Evolutionary conservation across 2,113 vertebrate species (phyloP).

Genomic region (Noturus placidus): DNA sequence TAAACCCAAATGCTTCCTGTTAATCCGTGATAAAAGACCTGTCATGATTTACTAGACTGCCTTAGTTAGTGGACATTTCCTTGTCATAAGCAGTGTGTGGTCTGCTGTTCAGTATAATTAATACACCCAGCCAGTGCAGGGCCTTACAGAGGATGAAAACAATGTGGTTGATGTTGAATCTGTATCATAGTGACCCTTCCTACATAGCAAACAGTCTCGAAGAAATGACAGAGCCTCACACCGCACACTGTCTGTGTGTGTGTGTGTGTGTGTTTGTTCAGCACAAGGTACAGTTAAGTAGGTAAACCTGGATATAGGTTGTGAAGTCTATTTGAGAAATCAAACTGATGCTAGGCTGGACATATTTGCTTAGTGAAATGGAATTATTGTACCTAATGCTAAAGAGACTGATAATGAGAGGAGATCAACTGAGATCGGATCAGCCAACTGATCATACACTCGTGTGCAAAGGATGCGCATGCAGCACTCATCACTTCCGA

Average conservation of each 20-base stretch:
- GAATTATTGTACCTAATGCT: neutral
- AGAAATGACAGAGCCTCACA: constrained; percentile 11
- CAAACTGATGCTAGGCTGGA: neutral
- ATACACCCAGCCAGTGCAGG: neutral
- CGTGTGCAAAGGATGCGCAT: neutral
- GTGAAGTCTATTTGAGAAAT: neutral
- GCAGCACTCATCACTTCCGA: neutral
- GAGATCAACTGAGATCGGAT: constrained; percentile 3
- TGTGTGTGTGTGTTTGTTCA: constrained; percentile 18
- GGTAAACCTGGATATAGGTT: neutral
- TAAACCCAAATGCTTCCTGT: neutral
- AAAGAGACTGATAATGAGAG: neutral
- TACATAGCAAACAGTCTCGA: neutral
- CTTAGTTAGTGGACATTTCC: neutral
- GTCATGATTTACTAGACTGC: neutral
- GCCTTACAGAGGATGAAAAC: neutral
- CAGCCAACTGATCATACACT: neutral
- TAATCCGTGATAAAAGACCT: neutral
- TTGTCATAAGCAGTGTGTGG: neutral
- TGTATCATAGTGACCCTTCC: neutral
- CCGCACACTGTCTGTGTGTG: neutral
- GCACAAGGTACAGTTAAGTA: constrained; percentile 1
- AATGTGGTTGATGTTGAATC: neutral
- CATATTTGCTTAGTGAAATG: constrained; percentile 36
- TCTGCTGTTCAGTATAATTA: constrained; percentile 2